Percentiles rank a stretch among this genome's conserved stretches.
Conservation (phyloP, 2,113 vertebrate genomes). For the Colaptes auratus region DNA sequence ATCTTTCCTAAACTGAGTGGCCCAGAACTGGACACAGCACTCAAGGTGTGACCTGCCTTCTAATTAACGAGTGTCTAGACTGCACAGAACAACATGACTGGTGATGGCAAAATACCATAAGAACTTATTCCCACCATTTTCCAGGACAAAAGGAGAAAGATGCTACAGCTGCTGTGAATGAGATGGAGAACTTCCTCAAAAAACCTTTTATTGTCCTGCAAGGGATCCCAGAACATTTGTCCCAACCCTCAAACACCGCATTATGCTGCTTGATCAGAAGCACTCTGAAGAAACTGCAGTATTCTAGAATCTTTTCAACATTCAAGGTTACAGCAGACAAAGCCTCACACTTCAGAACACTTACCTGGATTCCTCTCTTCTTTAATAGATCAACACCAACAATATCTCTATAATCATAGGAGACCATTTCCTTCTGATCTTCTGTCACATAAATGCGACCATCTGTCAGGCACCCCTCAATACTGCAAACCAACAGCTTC, state of each 20-base stretch:
- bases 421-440: slow-evolving; percentile 83
- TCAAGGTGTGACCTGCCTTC: not conserved
- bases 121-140: not conserved
- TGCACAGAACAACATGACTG: not conserved
- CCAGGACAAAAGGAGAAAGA: not conserved
- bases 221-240: not conserved
- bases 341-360: not conserved
- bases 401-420: slow-evolving; percentile 81
- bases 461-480: slow-evolving; percentile 89
- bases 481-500: slow-evolving; percentile 85
- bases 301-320: not conserved
- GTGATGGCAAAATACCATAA: not conserved
- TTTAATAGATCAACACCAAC: slow-evolving; percentile 80
- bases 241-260: not conserved
- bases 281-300: not conserved
- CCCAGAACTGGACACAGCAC: too few species aligned
- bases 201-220: not conserved
- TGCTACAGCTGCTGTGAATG: not conserved
- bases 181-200: not conserved
- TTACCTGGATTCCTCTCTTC: slow-evolving; percentile 85
- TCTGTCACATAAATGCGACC: slow-evolving; percentile 82
- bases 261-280: not conserved
- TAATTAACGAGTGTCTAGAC: not conserved
- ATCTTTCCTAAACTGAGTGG: too few species aligned
- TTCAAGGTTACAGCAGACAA: not conserved